Conservation (phyloP, 2,797 vertebrate species). For the Benthosema pterotum region DNA sequence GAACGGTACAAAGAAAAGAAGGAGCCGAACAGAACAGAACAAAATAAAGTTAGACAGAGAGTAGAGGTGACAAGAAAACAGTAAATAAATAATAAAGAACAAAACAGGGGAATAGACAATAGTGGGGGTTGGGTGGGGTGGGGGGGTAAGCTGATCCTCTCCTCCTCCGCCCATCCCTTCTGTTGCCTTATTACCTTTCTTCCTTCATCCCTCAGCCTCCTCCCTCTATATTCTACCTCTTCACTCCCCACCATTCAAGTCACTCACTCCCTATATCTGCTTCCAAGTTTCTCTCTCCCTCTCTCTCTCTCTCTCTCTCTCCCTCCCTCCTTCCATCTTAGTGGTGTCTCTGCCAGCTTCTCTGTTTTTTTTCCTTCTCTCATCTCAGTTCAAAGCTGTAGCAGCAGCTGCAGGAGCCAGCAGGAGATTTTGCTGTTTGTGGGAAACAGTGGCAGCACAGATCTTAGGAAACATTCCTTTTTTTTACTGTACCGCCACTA, state of each 20-base stretch:
- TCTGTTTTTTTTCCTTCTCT: constrained; percentile 37
- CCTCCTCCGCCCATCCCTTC: too few species aligned
- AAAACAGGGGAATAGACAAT: constrained; percentile 3
- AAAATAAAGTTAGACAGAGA: too few species aligned
- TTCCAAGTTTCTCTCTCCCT: background rate
- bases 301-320: constrained; percentile 11
- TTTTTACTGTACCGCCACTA: constrained; percentile 55
- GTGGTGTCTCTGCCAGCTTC: constrained; percentile 59
- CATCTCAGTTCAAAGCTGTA: constrained; percentile 74
- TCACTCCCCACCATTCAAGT: too few species aligned
- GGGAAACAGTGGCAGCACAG: constrained; percentile 61
- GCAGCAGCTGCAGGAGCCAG: constrained; percentile 66
- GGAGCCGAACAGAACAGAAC: too few species aligned
- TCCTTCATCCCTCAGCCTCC: too few species aligned
- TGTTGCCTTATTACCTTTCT: too few species aligned
- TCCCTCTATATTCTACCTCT: too few species aligned
- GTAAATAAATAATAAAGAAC: too few species aligned
- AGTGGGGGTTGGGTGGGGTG: too few species aligned
- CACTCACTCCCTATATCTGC: background rate
- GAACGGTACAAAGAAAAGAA: too few species aligned
- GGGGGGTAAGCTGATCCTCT: constrained; percentile 1
- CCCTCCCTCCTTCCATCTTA: constrained; percentile 39
- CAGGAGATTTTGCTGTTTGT: constrained; percentile 73
- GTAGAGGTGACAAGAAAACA: too few species aligned
- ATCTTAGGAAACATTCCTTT: constrained; percentile 67